Conservation (phyloP, 1,140 invertebrate genomes). For the Drosophila ohnishii region DNA sequence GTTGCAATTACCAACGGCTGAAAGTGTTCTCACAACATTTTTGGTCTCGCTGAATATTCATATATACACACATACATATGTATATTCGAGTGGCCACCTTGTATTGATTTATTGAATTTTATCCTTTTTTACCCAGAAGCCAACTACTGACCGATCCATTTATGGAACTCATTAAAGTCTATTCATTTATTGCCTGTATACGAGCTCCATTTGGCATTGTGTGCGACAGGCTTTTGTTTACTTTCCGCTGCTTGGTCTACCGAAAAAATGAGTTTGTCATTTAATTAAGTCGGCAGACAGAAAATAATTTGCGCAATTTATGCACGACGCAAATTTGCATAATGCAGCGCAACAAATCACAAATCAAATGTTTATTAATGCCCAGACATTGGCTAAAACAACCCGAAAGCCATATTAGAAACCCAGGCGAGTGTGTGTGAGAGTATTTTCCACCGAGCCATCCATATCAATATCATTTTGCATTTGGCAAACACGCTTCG, state of each 20-base stretch:
- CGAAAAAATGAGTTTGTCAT: conserved; percentile 54
- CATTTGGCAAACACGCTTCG: conserved; percentile 46
- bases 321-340: conserved; percentile 70
- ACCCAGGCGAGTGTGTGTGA: not conserved
- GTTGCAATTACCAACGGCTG: conserved; percentile 29
- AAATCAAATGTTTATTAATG: conserved; percentile 75
- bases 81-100: conserved; percentile 1
- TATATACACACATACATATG: not conserved
- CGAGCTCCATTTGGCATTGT: not conserved
- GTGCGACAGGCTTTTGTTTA: conserved; percentile 33
- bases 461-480: conserved; percentile 64
- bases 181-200: conserved; percentile 11
- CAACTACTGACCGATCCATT: conserved; percentile 10
- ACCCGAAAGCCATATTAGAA: not conserved
- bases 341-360: conserved; percentile 75
- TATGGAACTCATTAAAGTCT: conserved; percentile 33
- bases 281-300: conserved; percentile 73
- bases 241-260: conserved; percentile 12
- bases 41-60: not conserved
- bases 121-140: conserved; percentile 12
- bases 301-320: conserved; percentile 69
- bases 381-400: conserved; percentile 40
- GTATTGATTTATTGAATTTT: conserved; percentile 41
- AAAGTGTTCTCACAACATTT: conserved; percentile 29
- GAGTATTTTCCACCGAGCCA: conserved; percentile 12